phyloP scores from a whole-genome alignment of 2,797 vertebrate species.

The Gallinago nigripennis region DNA sequence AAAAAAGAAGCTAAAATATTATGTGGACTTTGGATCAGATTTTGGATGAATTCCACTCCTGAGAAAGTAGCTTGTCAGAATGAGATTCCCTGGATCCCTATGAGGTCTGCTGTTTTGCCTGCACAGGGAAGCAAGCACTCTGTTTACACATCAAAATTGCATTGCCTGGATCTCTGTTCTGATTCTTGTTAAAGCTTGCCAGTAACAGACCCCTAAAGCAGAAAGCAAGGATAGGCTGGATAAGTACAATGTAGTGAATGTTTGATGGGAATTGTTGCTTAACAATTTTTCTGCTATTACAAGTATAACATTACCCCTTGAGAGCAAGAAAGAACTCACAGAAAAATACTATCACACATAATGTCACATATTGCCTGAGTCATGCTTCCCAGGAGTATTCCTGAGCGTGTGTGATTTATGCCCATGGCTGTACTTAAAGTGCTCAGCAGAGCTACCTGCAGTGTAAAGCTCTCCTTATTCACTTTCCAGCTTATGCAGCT shows the following conservation, averaged over 20 bases:
- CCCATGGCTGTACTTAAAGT: background rate
- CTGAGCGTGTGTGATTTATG: background rate
- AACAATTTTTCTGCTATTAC: background rate
- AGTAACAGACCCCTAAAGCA: background rate
- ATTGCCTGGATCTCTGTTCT: background rate
- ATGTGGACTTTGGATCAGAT: background rate
- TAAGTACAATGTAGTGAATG: background rate
- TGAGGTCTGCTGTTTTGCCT: background rate
- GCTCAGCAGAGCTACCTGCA: background rate
- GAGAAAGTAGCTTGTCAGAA: background rate
- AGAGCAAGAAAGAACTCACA: background rate
- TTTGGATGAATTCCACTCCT: background rate
- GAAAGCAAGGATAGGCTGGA: background rate
- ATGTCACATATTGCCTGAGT: constrained; percentile 2
- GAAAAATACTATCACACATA: background rate
- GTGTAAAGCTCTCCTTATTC: background rate
- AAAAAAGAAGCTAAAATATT: background rate
- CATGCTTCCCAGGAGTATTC: background rate
- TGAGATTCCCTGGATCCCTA: background rate
- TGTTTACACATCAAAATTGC: background rate
- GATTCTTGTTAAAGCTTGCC: background rate
- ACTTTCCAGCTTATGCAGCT: background rate
- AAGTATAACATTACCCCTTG: background rate
- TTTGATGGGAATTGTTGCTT: background rate
- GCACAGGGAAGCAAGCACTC: background rate